Conservation (phyloP, 2,797 vertebrate species). For the Chromis chromis region DNA sequence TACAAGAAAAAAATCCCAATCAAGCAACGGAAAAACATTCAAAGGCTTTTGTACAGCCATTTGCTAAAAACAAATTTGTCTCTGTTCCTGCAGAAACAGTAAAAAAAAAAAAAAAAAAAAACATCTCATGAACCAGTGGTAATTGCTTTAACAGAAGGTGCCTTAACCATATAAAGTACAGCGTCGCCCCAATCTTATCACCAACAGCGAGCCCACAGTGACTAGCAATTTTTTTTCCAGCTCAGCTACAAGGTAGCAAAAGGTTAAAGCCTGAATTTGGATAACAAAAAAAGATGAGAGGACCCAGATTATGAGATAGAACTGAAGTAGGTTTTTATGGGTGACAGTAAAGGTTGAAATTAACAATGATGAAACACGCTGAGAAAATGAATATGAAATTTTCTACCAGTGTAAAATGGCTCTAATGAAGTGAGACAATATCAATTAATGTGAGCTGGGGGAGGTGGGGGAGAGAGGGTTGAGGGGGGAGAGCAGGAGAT, state of each 20-base stretch:
- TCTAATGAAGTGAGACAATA: slow-evolving; percentile 81
- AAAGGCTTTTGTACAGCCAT: slow-evolving; percentile 29
- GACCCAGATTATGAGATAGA: slow-evolving; percentile 30
- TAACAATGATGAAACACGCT: slow-evolving; percentile 67
- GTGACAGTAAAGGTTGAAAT: slow-evolving; percentile 75
- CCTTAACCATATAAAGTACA: slow-evolving; percentile 25
- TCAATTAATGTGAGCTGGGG: slow-evolving; percentile 74
- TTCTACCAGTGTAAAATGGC: slow-evolving; percentile 64
- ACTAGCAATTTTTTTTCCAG: slow-evolving; percentile 20
- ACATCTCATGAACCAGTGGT: background rate
- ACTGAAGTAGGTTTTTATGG: slow-evolving; percentile 54
- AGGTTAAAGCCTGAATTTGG: slow-evolving; percentile 33
- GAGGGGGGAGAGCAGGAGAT: slow-evolving; percentile 4
- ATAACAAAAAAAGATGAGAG: slow-evolving; percentile 16
- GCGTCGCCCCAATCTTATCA: slow-evolving; percentile 5
- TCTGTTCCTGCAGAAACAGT: slow-evolving; percentile 11
- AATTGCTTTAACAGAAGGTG: slow-evolving; percentile 24
- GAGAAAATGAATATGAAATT: slow-evolving; percentile 68
- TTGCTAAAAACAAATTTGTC: slow-evolving; percentile 38
- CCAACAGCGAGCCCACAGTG: slow-evolving; percentile 5
- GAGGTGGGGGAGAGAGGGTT: slow-evolving; percentile 3
- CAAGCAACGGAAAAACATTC: slow-evolving; percentile 26
- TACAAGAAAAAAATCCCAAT: slow-evolving; percentile 46
- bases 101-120: background rate
- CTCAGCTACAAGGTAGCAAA: slow-evolving; percentile 33